A percentile compares a stretch with the other conserved stretches of the same genome.
Conservation (phyloP, 2,113 vertebrate genomes). For the Epinephelus fuscoguttatus region DNA sequence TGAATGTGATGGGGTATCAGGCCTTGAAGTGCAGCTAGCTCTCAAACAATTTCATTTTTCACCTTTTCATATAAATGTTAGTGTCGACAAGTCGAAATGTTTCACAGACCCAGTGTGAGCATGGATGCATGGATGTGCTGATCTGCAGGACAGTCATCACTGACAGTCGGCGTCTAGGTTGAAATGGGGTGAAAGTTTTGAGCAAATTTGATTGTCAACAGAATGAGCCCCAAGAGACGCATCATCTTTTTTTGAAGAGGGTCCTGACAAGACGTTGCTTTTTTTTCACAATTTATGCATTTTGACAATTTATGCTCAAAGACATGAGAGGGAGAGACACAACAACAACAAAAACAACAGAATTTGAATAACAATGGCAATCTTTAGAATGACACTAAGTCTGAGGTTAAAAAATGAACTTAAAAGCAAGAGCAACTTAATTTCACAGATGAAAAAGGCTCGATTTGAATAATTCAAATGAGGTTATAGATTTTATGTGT, state of each 20-base stretch:
- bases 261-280: background rate
- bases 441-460: background rate
- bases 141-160: background rate
- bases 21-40: background rate
- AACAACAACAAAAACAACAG: background rate
- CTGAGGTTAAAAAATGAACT: background rate
- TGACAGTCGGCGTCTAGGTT: background rate
- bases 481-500: background rate
- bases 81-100: background rate
- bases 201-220: background rate
- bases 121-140: background rate
- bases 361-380: conserved; percentile 15
- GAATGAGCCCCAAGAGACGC: background rate
- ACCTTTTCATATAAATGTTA: background rate
- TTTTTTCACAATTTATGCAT: background rate
- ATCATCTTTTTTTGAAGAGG: background rate
- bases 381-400: conserved; percentile 2
- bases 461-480: background rate
- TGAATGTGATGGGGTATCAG: background rate
- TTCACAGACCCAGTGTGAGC: background rate
- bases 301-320: background rate
- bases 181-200: background rate
- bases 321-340: background rate
- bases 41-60: background rate
- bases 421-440: background rate